A percentile compares a stretch with the other conserved stretches of the same genome.
Conservation (phyloP, 1,140 invertebrate species). For the Vanessa atalanta region DNA sequence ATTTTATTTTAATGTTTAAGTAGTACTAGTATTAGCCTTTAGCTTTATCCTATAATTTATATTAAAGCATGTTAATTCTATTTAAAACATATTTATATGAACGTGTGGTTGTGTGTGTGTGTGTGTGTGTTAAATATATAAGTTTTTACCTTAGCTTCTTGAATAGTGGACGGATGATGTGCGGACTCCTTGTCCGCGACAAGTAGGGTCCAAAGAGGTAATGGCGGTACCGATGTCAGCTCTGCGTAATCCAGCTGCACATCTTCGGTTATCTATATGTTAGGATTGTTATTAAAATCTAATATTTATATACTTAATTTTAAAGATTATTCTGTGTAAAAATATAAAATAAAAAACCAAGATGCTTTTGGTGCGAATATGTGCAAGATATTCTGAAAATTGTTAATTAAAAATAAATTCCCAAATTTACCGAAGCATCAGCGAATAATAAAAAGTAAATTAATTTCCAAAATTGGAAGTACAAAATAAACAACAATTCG, state of each 20-base stretch:
- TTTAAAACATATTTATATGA: too few relatives aligned
- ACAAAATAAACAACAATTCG: too few relatives aligned
- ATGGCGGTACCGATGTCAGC: slow-evolving; percentile 96
- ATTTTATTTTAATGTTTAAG: too few relatives aligned
- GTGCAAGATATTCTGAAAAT: background rate
- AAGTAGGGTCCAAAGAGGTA: slow-evolving; percentile 97
- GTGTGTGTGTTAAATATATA: background rate
- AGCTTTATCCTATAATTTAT: too few relatives aligned
- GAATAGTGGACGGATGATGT: slow-evolving; percentile 77
- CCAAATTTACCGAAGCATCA: too few relatives aligned
- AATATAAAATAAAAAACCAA: background rate
- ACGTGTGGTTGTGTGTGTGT: too few relatives aligned
- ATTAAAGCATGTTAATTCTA: too few relatives aligned
- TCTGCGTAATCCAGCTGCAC: slow-evolving; percentile 96
- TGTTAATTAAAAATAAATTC: too few relatives aligned
- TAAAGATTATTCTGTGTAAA: too few relatives aligned
- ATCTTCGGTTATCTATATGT: slow-evolving; percentile 87
- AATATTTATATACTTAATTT: background rate
- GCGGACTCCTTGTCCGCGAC: slow-evolving; percentile 94
- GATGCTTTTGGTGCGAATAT: slow-evolving; percentile 1
- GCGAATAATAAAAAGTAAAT: too few relatives aligned
- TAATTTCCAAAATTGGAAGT: too few relatives aligned
- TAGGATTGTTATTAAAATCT: background rate
- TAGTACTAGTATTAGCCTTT: too few relatives aligned
- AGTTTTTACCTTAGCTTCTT: slow-evolving; percentile 78